phyloP scores from a whole-genome alignment of 2,113 vertebrate genomes.

The Polypterus bichir region DNA sequence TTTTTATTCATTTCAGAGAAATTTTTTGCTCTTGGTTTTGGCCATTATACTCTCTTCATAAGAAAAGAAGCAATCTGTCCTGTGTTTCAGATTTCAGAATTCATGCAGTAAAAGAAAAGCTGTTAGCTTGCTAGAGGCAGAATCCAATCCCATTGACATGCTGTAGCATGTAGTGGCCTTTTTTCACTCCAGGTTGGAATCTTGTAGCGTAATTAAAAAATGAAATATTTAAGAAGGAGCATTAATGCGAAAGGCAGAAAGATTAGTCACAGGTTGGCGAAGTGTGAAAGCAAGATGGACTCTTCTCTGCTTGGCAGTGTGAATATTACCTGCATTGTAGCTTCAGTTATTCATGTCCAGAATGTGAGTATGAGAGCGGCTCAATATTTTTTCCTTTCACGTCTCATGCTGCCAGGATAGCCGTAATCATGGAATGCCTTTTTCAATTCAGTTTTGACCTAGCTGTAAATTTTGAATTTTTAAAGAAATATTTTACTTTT shows the following conservation, averaged over 20 bases:
- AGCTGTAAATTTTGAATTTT: too few species aligned
- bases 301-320: conserved; percentile 28
- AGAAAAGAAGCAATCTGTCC: too few species aligned
- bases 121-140: conserved; percentile 21
- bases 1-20: too few species aligned
- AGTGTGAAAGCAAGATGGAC: conserved; percentile 34
- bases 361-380: too few species aligned
- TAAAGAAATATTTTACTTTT: too few species aligned
- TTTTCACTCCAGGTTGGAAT: conserved; percentile 42
- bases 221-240: conserved; percentile 74
- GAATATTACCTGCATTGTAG: neutral
- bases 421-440: too few species aligned
- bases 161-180: conserved; percentile 20
- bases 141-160: conserved; percentile 25
- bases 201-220: conserved; percentile 69
- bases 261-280: conserved; percentile 48
- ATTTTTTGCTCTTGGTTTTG: too few species aligned
- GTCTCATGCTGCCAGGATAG: too few species aligned
- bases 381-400: too few species aligned
- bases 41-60: too few species aligned
- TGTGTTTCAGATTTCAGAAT: conserved; percentile 1
- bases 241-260: conserved; percentile 47
- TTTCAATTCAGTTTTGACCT: too few species aligned
- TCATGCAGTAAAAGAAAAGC: neutral
- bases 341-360: too few species aligned